Percentiles rank a stretch among this genome's conserved stretches.
Evolutionary conservation across 1,140 invertebrate genomes (phyloP).

Genomic region (Aphelenchoides avenae): DNA sequence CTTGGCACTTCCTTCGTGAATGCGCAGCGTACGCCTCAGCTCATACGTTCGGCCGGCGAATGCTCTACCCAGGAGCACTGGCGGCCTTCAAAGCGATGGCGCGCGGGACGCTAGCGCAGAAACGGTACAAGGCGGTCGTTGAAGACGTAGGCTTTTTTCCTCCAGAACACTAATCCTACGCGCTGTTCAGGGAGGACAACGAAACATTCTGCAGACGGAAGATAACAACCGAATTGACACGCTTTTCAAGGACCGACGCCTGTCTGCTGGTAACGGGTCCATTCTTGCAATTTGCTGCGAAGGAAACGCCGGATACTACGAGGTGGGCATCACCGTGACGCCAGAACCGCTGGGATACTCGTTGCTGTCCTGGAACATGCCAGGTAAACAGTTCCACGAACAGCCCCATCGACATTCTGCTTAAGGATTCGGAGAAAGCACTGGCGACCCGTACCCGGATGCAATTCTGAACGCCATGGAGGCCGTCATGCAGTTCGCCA

Average conservation of each 20-base stretch:
- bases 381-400: too few relatives aligned
- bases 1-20: too few relatives aligned
- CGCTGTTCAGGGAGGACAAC: constrained; percentile 49
- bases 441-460: constrained; percentile 60
- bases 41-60: constrained; percentile 76
- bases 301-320: constrained; percentile 64
- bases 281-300: constrained; percentile 61
- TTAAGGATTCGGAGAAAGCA: constrained; percentile 62
- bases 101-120: constrained; percentile 3
- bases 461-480: constrained; percentile 61
- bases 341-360: constrained; percentile 61
- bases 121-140: constrained; percentile 8
- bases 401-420: constrained; percentile 1
- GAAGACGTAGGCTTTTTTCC: constrained; percentile 15
- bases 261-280: too few relatives aligned
- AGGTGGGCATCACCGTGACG: constrained; percentile 61
- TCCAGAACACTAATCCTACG: constrained; percentile 17
- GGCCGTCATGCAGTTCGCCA: constrained; percentile 62
- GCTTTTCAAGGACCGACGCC: constrained; percentile 61
- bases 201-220: constrained; percentile 59
- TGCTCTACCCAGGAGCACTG: constrained; percentile 86
- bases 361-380: constrained; percentile 63
- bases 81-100: constrained; percentile 68
- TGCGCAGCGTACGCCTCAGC: constrained; percentile 22
- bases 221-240: constrained; percentile 62